Base-by-base conservation (phyloP, 1,140 invertebrate species). In the Leptoteleia sp. region DNA sequence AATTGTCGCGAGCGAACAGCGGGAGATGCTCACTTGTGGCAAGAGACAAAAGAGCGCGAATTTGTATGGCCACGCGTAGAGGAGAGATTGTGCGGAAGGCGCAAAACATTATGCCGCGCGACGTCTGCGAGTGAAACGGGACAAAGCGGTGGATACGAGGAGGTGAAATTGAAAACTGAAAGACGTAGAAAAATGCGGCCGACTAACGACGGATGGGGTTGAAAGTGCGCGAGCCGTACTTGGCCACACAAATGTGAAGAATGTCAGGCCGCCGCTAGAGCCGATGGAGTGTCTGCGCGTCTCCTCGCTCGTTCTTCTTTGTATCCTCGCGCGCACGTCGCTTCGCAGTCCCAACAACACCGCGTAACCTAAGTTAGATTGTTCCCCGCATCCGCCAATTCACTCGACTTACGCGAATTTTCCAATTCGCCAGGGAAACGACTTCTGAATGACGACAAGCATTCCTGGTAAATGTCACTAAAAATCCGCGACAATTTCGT, bases 221-320 rank as follows among this genome's bases (percentile, higher is more conserved):
- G 81, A 67, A 78, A 84, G 75, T 76, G 67, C 50, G 54, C 52
- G 54, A 77, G 55, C 52, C 57, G 64, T 85, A 67, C 81, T 82
- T 79, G 73, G 64, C 67, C 79, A 76, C 64, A 83, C 78, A 85
- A 87, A 87, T 85, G 79, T 48, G 50, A 50, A 87, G 85, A 88
- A 88, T 88, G 76, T 73, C 62, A 78, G 42, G 80, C n/a, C 86
- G 80, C 78, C 79, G 80, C 48, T 82, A 55, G 80, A 84, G 67
- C 73, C 85, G 82, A 87, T 88, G 79, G 85, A 87, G 87, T 86
- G 83, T 54, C 71, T 78, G 75, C 61, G 64, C n/a, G n/a, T n/a
- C n/a, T n/a, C n/a, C n/a, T n/a, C n/a, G n/a, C n/a, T n/a, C n/a
- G n/a, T n/a, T n/a, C n/a, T n/a, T n/a, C n/a, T n/a, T n/a, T n/a